A percentile compares a stretch with the other conserved stretches of the same genome.
phyloP scores from a whole-genome alignment of 2,888 invertebrate genomes.

The Slavum lentiscoides region DNA sequence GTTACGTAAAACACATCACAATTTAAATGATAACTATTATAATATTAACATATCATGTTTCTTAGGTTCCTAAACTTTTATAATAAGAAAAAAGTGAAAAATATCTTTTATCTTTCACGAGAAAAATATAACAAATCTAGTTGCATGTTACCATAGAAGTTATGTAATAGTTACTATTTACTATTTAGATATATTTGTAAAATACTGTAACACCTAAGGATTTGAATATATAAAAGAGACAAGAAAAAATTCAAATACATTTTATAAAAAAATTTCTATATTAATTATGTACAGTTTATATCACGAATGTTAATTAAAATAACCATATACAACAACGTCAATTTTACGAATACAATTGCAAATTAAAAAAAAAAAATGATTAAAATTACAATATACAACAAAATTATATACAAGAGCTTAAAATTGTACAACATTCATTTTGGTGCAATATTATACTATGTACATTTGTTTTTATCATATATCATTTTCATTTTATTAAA shows the following conservation, averaged over 20 bases:
- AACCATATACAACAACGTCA: conserved; percentile 44
- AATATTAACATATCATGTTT: too few species aligned
- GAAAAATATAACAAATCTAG: too few species aligned
- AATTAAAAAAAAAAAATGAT: conserved; percentile 44
- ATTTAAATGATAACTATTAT: too few species aligned
- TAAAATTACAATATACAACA: conserved; percentile 51
- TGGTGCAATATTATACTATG: conserved; percentile 38
- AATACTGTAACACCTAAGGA: too few species aligned
- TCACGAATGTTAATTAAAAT: conserved; percentile 53
- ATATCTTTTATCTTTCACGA: too few species aligned
- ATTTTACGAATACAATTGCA: conserved; percentile 45
- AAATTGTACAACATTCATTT: conserved; percentile 48
- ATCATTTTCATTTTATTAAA: conserved; percentile 15
- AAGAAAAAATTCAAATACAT: neutral
- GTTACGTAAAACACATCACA: too few species aligned
- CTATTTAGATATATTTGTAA: too few species aligned
- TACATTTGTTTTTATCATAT: conserved; percentile 34
- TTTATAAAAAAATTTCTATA: conserved; percentile 47
- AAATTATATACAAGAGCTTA: conserved; percentile 38
- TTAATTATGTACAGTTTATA: conserved; percentile 48
- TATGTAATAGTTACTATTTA: too few species aligned
- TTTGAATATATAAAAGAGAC: too few species aligned
- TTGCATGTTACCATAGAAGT: too few species aligned
- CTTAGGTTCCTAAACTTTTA: too few species aligned
- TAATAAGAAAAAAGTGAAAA: too few species aligned